These are phyloP conservation scores for Patiria pectinifera DNA, from an alignment of 53 echinoderm and acorn worm species.

Conservation along the genomic window DNA sequence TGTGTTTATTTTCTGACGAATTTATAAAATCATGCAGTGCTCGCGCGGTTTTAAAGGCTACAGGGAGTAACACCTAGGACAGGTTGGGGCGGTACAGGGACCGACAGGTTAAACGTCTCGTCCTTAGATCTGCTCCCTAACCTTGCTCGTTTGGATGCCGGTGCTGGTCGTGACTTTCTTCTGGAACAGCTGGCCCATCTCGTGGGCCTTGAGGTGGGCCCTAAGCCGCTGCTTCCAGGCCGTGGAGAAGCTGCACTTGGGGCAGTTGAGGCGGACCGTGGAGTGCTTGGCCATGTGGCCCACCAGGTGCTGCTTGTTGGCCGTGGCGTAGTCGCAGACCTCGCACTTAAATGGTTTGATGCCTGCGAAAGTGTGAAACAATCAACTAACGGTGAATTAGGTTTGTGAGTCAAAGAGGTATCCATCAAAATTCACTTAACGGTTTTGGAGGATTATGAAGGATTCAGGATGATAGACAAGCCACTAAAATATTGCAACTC, in stretches of 20 bases:
- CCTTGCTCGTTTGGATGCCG: neutral
- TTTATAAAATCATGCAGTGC: no score
- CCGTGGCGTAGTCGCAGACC: slow-evolving; percentile 84
- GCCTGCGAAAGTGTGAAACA: slow-evolving; percentile 52
- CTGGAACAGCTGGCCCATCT: slow-evolving; percentile 51
- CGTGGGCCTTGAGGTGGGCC: slow-evolving; percentile 80
- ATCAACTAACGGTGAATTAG: no score
- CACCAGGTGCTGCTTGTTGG: slow-evolving; percentile 95
- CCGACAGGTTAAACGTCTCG: neutral
- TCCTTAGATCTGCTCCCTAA: neutral
- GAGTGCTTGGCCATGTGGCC: slow-evolving; percentile 96
- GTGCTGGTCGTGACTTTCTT: slow-evolving; percentile 13
- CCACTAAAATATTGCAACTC: no score
- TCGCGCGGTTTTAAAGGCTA: no score
- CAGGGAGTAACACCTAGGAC: no score
- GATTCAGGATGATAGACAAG: no score
- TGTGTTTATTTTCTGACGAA: no score
- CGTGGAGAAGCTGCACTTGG: slow-evolving; percentile 79
- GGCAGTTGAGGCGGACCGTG: slow-evolving; percentile 74
- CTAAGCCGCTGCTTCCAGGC: slow-evolving; percentile 82
- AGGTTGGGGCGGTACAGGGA: no score
- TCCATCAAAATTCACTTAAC: neutral
- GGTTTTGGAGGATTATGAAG: neutral
- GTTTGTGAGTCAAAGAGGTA: no score
- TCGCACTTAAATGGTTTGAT: slow-evolving; percentile 89